A percentile compares a stretch with the other conserved stretches of the same genome.
These are phyloP conservation scores for Aphodius sticticus DNA, from an alignment of 2,888 invertebrate species.

Conservation along the genomic window DNA sequence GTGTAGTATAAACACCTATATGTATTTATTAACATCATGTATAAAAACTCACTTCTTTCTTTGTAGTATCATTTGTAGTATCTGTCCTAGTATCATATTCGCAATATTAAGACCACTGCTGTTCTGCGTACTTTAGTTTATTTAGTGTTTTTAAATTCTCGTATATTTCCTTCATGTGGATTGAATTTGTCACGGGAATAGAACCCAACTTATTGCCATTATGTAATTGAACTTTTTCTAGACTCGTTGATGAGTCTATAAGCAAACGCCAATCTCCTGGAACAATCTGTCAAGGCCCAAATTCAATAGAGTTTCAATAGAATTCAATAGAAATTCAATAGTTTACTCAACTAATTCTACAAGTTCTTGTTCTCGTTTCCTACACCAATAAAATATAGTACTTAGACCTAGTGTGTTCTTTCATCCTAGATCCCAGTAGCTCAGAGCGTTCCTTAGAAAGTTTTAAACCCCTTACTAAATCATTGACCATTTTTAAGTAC, in stretches of 20 bases:
- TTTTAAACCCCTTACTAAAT: conserved; percentile 40
- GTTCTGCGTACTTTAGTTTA: conserved; percentile 14
- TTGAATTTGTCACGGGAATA: conserved; percentile 23
- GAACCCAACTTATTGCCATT: conserved; percentile 12
- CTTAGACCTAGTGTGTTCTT: conserved; percentile 26
- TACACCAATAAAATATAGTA: background rate
- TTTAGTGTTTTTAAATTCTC: conserved; percentile 18
- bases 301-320: too few relatives aligned
- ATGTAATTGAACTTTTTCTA: conserved; percentile 6
- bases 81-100: conserved; percentile 17
- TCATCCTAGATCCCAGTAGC: conserved; percentile 36
- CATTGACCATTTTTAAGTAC: conserved; percentile 31
- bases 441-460: conserved; percentile 38
- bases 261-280: conserved; percentile 19
- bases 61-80: too few relatives aligned
- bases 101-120: conserved; percentile 23
- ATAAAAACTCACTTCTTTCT: background rate
- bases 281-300: background rate
- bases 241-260: conserved; percentile 17
- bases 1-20: too few relatives aligned
- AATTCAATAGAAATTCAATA: too few relatives aligned
- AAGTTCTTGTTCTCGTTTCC: conserved; percentile 13
- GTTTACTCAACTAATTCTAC: too few relatives aligned
- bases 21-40: too few relatives aligned
- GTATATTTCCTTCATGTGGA: conserved; percentile 30